Evolutionary conservation across 2,113 vertebrate species (phyloP).

Genomic region (Aptenodytes forsteri): DNA sequence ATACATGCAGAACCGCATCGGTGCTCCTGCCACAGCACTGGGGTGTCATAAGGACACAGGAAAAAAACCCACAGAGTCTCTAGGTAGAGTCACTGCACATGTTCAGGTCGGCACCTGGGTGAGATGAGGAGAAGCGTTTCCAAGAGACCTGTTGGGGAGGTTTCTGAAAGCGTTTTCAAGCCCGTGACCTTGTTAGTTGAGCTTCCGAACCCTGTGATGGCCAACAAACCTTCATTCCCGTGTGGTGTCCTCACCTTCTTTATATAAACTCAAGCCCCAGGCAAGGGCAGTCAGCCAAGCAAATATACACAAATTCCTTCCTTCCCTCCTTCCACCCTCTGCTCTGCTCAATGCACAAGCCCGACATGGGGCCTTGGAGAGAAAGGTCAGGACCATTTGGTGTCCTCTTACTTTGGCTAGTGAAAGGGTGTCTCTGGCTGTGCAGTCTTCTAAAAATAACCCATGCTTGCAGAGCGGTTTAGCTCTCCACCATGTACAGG

Average conservation of each 20-base stretch:
- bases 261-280: conserved; percentile 34
- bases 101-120: background rate
- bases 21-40: background rate
- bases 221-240: background rate
- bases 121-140: background rate
- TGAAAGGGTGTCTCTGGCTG: conserved; percentile 42
- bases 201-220: background rate
- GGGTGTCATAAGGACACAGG: background rate
- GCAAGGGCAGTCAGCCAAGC: conserved; percentile 3
- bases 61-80: background rate
- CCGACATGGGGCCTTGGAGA: conserved; percentile 17
- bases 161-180: background rate
- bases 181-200: conserved; percentile 5
- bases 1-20: background rate
- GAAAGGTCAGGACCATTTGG: conserved; percentile 66
- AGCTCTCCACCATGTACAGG: background rate
- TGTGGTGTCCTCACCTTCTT: background rate
- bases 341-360: background rate
- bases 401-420: conserved; percentile 59
- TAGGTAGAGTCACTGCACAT: background rate
- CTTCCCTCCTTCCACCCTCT: background rate
- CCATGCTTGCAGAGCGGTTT: background rate
- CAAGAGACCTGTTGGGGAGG: background rate
- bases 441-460: conserved; percentile 61
- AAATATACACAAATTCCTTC: conserved; percentile 5